phyloP scores from a whole-genome alignment of 2,888 invertebrate species.

The Reticulitermes lucifugus region DNA sequence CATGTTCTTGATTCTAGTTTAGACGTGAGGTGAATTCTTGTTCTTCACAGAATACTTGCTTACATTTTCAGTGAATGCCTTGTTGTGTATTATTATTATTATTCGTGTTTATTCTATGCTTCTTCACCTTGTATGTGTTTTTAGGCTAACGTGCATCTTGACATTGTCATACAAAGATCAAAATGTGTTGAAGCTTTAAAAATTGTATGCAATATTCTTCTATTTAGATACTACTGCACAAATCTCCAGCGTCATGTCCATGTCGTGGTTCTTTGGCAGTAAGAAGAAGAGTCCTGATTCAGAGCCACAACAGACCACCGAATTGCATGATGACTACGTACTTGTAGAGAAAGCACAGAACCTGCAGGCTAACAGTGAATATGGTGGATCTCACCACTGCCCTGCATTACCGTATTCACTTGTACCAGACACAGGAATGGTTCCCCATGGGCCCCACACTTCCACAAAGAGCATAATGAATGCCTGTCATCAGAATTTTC shows the following conservation, averaged over 20 bases:
- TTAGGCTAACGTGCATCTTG: no score
- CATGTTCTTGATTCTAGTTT: no score
- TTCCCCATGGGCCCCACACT: background rate
- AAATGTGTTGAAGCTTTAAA: no score
- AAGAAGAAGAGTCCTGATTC: slow-evolving; percentile 38
- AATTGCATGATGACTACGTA: slow-evolving; percentile 41
- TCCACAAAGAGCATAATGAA: background rate
- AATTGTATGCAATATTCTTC: background rate
- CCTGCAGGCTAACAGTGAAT: background rate
- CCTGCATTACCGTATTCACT: slow-evolving; percentile 43
- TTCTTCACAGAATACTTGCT: no score
- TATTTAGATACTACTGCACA: background rate
- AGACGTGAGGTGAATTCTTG: no score
- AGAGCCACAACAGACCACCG: background rate
- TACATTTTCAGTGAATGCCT: no score
- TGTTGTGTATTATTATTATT: no score
- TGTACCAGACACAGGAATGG: background rate
- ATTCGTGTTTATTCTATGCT: no score
- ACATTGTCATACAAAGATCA: no score
- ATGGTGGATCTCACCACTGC: background rate
- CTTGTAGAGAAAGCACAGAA: slow-evolving; percentile 17
- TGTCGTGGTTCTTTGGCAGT: slow-evolving; percentile 45
- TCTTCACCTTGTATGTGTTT: no score
- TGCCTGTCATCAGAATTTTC: slow-evolving; percentile 42
- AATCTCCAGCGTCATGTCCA: background rate